A percentile compares a stretch with the other conserved stretches of the same genome.
Evolutionary conservation across 2,888 invertebrate species (phyloP).

Genomic region (Bibio marci): DNA sequence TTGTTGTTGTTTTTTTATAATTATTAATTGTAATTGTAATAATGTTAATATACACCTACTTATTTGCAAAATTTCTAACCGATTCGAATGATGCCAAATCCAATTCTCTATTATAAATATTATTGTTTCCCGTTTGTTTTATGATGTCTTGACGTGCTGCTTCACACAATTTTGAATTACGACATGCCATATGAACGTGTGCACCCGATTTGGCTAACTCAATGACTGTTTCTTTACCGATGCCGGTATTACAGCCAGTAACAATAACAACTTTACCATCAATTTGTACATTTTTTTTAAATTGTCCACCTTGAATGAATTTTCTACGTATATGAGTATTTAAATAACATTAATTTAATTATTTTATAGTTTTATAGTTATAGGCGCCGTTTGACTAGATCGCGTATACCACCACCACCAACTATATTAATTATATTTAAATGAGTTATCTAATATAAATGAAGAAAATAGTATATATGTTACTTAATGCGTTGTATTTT

Average conservation of each 20-base stretch:
- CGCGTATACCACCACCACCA: no score
- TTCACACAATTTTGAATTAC: constrained; percentile 63
- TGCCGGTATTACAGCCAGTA: constrained; percentile 70
- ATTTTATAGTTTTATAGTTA: no score
- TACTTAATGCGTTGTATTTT: no score
- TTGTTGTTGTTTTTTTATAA: background rate
- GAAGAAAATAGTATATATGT: no score
- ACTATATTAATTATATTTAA: no score
- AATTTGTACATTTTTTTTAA: constrained; percentile 33
- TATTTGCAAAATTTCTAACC: constrained; percentile 39
- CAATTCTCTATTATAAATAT: constrained; percentile 40
- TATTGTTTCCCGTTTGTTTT: constrained; percentile 53
- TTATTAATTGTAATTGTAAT: background rate
- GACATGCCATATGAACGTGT: constrained; percentile 73
- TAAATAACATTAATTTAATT: no score
- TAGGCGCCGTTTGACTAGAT: no score
- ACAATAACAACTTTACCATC: constrained; percentile 51
- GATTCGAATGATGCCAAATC: constrained; percentile 37
- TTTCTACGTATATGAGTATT: no score
- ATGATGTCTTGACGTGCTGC: constrained; percentile 53
- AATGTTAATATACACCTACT: constrained; percentile 20
- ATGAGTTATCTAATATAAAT: no score
- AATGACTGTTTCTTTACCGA: constrained; percentile 56
- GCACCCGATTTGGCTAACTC: constrained; percentile 59
- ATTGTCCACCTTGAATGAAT: constrained; percentile 38